Conservation (phyloP, 2,113 vertebrate species). For the Megaleporinus macrocephalus region DNA sequence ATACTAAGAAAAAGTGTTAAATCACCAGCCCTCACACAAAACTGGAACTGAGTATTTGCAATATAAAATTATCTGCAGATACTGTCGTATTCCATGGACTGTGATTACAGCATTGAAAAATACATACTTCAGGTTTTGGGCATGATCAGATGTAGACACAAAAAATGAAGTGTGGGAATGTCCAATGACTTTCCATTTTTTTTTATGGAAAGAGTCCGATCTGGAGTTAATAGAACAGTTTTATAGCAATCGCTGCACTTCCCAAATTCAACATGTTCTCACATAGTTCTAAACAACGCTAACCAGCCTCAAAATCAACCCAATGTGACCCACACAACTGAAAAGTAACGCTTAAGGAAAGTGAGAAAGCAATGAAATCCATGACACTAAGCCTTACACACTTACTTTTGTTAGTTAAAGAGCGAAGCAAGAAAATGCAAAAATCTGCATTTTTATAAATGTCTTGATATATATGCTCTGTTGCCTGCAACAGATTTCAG, state of each 20-base stretch:
- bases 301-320: neutral
- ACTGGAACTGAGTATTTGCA: neutral
- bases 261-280: conserved; percentile 3
- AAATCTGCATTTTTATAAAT: neutral
- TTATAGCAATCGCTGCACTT: neutral
- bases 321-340: neutral
- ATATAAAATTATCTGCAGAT: neutral
- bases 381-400: neutral
- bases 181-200: neutral
- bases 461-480: conserved; percentile 26
- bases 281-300: neutral
- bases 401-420: neutral
- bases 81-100: neutral
- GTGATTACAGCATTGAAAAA: neutral
- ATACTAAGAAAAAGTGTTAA: neutral
- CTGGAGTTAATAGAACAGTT: neutral
- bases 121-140: conserved; percentile 1
- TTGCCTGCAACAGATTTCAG: conserved; percentile 54
- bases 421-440: neutral
- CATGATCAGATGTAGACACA: neutral
- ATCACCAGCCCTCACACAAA: neutral
- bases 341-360: neutral
- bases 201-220: neutral
- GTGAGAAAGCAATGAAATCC: too few relatives aligned
- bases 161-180: neutral